These are phyloP conservation scores for Nymphalis c-album DNA, from an alignment of 2,888 invertebrate species.

Conservation along the genomic window DNA sequence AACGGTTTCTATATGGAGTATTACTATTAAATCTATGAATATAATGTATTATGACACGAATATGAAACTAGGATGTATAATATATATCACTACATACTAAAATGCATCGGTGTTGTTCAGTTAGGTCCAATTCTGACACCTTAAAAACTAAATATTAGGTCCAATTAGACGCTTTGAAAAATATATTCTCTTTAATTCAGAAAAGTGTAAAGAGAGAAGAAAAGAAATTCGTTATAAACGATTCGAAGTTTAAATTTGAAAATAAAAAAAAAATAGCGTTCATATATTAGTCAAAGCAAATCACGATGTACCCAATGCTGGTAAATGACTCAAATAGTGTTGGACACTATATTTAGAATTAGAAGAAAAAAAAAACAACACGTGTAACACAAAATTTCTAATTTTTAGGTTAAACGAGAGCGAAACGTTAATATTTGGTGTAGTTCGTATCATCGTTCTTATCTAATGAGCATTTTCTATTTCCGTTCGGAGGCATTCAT, in stretches of 20 bases:
- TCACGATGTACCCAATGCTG: constrained; percentile 24
- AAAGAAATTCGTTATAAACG: not conserved
- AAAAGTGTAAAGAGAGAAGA: not conserved
- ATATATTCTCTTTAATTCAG: not conserved
- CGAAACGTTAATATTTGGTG: constrained; percentile 47
- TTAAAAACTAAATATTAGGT: constrained; percentile 21
- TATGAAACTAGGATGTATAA: constrained; percentile 7
- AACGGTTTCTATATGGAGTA: not conserved
- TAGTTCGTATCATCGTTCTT: constrained; percentile 40
- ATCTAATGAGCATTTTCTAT: constrained; percentile 30
- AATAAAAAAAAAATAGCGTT: not conserved
- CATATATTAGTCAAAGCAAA: constrained; percentile 30
- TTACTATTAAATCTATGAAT: not conserved
- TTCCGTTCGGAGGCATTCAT: constrained; percentile 26
- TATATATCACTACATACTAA: constrained; percentile 1
- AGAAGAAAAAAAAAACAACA: constrained; percentile 34
- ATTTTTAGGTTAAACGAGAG: constrained; percentile 37
- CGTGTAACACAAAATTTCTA: constrained; percentile 41
- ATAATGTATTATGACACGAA: not conserved
- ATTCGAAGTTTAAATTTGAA: not conserved
- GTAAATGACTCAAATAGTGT: constrained; percentile 43
- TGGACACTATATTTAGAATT: constrained; percentile 43
- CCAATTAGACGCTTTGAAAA: constrained; percentile 16
- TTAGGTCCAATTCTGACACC: constrained; percentile 30
- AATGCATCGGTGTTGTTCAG: constrained; percentile 2